These are phyloP conservation scores for Toxostoma redivivum DNA, from an alignment of 2,113 vertebrate species.

Conservation along the genomic window DNA sequence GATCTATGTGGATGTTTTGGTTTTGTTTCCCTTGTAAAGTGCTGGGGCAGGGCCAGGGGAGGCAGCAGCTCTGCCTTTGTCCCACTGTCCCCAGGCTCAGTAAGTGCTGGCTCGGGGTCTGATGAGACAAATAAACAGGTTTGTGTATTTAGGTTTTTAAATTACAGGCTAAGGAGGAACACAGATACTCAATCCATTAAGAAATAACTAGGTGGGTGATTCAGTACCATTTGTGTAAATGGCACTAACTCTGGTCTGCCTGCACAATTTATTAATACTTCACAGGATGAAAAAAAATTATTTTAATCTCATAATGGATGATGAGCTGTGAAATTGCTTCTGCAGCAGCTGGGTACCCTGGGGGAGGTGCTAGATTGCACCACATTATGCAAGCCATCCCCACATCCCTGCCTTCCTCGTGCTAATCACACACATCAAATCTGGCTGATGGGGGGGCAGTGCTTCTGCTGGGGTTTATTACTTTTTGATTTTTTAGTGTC, in stretches of 20 bases:
- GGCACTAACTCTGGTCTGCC: conserved; percentile 42
- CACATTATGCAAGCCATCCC: conserved; percentile 61
- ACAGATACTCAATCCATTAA: conserved; percentile 63
- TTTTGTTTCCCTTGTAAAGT: neutral
- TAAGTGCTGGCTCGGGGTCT: neutral
- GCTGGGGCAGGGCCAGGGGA: neutral
- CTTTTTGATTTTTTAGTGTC: neutral
- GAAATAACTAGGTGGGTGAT: conserved; percentile 61
- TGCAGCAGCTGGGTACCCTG: conserved; percentile 58
- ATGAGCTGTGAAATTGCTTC: conserved; percentile 68
- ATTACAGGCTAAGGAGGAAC: conserved; percentile 28
- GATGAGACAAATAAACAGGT: conserved; percentile 45
- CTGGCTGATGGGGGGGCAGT: neutral
- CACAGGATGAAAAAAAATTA: conserved; percentile 53
- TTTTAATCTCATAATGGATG: conserved; percentile 67
- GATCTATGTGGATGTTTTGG: neutral
- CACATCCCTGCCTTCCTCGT: conserved; percentile 12
- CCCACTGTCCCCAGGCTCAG: neutral
- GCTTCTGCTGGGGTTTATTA: neutral
- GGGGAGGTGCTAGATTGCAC: conserved; percentile 66
- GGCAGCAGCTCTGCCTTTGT: neutral
- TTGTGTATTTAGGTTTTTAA: conserved; percentile 47
- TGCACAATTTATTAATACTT: conserved; percentile 68
- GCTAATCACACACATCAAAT: conserved; percentile 44
- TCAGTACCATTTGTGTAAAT: conserved; percentile 64